Base-by-base conservation (phyloP, 92 coral and sea anemone species). In the Parazoanthus darwini region DNA sequence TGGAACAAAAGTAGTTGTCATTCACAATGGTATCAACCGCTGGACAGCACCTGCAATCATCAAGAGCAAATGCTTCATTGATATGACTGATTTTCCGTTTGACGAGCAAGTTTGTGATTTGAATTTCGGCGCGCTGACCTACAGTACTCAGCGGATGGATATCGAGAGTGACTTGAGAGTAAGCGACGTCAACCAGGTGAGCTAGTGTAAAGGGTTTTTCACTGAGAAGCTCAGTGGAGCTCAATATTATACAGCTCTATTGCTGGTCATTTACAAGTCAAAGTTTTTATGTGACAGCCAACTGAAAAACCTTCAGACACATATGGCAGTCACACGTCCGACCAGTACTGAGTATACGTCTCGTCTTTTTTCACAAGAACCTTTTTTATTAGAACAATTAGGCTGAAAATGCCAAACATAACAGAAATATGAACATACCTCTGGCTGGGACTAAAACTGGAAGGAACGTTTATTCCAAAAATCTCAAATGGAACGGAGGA, bases 261-360 rank as follows among this genome's bases (percentile, higher is more conserved):
- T 54, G 18, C 13, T 54, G 3, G 70, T 63, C 70, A 63, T 58
- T 58, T 8, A 51, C 58, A 51, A 8, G 58, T 51, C 13, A 14
- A 0, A 0, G 51, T 48, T 48, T 6, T 48, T 48, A 6, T 10
- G 51, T 10, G 51, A 48, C 70, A 63, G 70, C 25, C 25, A 63
- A 20, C 26, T 63, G 7, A 18, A 63, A 63, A 63, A 2, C 6
- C 26, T 20, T 63, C 26, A 63, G 26, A 63, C 70, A 63, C 1
- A 58, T 25, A 63, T 2, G 70, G 1, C 26, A 44, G 78, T 37
- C 73, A 58, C 81, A 93, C 95, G 80, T 93, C 97, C n/a, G 98
- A 96, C 90, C 90, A 96, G 85, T 96, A 89, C 33, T 29, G 33
- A 29, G 0, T 29, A 29, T 29, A 29, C 33, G 33, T 29, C 42